These are phyloP conservation scores for Cotesia vestalis DNA, from an alignment of 1,140 invertebrate species.

Conservation along the genomic window DNA sequence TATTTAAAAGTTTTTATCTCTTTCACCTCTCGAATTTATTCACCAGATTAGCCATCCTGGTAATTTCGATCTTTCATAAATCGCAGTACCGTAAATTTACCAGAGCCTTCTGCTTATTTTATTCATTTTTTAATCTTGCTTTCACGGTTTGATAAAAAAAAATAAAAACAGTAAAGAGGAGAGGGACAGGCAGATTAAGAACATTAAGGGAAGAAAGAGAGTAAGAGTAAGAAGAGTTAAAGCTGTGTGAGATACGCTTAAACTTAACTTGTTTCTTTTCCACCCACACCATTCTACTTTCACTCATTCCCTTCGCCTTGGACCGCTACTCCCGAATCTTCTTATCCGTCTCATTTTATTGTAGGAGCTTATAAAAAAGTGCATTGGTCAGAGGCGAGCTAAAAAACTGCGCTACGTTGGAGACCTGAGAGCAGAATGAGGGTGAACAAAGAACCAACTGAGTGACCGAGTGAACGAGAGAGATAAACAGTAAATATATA, in stretches of 20 bases:
- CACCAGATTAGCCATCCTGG: conserved; percentile 29
- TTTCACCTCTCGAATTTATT: conserved; percentile 30
- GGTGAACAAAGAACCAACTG: conserved; percentile 25
- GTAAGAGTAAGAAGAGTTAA: not conserved
- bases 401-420: conserved; percentile 20
- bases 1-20: conserved; percentile 7
- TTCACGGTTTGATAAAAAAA: conserved; percentile 24
- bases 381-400: conserved; percentile 34
- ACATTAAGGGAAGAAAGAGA: not conserved
- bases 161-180: conserved; percentile 1
- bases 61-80: conserved; percentile 33
- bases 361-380: conserved; percentile 35
- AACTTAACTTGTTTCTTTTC: conserved; percentile 28
- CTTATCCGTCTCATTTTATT: conserved; percentile 43
- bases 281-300: not conserved
- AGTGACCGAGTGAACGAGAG: conserved; percentile 20
- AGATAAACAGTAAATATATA: conserved; percentile 17
- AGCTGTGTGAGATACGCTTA: conserved; percentile 31
- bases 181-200: not conserved
- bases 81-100: conserved; percentile 20
- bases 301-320: conserved; percentile 19
- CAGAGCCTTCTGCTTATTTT: conserved; percentile 10
- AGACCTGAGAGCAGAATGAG: conserved; percentile 20
- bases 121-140: conserved; percentile 40
- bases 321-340: conserved; percentile 38